Conservation (phyloP, 2,888 invertebrate species). For the Synanthedon andrenaeformis region DNA sequence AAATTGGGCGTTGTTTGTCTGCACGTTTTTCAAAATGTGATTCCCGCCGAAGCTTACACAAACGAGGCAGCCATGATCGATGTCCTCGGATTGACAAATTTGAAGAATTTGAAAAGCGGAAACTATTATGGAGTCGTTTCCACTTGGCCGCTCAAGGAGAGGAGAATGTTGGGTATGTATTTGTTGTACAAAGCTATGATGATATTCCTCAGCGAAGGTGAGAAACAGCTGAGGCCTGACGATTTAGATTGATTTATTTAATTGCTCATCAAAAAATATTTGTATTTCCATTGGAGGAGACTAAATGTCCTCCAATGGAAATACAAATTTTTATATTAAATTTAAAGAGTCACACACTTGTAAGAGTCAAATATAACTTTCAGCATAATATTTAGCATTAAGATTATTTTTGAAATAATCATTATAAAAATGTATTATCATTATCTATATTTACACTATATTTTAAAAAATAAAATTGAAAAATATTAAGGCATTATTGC, state of each 20-base stretch:
- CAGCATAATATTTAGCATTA: too few relatives aligned
- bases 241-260: constrained; percentile 66
- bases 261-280: not conserved
- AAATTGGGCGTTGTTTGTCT: constrained; percentile 89
- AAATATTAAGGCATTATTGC: too few relatives aligned
- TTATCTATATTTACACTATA: too few relatives aligned
- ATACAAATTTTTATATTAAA: not conserved
- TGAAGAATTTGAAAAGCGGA: constrained; percentile 84
- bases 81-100: constrained; percentile 79
- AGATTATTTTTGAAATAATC: too few relatives aligned
- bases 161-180: constrained; percentile 80
- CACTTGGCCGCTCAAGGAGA: constrained; percentile 79
- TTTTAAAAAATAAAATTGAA: too few relatives aligned
- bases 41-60: constrained; percentile 92
- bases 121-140: constrained; percentile 85
- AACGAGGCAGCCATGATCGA: constrained; percentile 96
- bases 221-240: constrained; percentile 84
- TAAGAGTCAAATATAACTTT: too few relatives aligned
- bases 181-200: constrained; percentile 84
- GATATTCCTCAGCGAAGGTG: constrained; percentile 89
- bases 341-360: not conserved
- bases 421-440: too few relatives aligned
- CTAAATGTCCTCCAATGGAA: not conserved
- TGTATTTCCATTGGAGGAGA: too few relatives aligned
- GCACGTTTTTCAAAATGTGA: constrained; percentile 90